Conservation (phyloP, 2,797 vertebrate species). For the Aplochiton taeniatus region DNA sequence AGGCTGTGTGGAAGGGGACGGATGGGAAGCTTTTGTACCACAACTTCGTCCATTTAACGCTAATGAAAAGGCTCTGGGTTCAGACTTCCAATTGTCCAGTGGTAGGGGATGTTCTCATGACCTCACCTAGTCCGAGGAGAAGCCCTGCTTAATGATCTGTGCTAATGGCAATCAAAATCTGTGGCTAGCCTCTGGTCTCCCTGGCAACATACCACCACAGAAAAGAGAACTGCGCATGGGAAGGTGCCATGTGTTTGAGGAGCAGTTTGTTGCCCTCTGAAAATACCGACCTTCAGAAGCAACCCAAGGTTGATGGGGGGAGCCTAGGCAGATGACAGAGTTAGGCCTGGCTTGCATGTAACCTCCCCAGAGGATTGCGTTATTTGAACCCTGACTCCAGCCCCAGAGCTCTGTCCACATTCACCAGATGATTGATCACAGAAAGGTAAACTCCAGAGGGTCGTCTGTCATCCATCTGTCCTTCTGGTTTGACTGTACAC, state of each 20-base stretch:
- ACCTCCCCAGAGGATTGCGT: conserved; percentile 19
- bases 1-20: conserved; percentile 40
- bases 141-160: conserved; percentile 75
- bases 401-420: conserved; percentile 25
- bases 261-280: conserved; percentile 15
- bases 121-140: conserved; percentile 69
- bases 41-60: conserved; percentile 58
- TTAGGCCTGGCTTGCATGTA: conserved; percentile 6
- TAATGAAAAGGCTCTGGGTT: conserved; percentile 52
- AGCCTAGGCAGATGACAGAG: neutral
- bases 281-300: conserved; percentile 8
- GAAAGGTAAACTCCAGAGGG: conserved; percentile 21
- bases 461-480: conserved; percentile 48
- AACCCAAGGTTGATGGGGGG: conserved; percentile 18
- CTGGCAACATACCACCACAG: conserved; percentile 53
- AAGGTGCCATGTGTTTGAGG: conserved; percentile 17
- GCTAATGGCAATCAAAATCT: conserved; percentile 70
- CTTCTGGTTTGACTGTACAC: conserved; percentile 38
- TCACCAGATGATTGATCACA: conserved; percentile 56
- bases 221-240: conserved; percentile 7
- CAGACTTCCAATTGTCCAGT: conserved; percentile 51
- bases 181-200: conserved; percentile 59
- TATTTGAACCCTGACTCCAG: conserved; percentile 29
- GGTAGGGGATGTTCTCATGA: conserved; percentile 73
- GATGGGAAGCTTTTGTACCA: conserved; percentile 55